Conservation (phyloP, 2,888 invertebrate species). For the Acleris cristana region DNA sequence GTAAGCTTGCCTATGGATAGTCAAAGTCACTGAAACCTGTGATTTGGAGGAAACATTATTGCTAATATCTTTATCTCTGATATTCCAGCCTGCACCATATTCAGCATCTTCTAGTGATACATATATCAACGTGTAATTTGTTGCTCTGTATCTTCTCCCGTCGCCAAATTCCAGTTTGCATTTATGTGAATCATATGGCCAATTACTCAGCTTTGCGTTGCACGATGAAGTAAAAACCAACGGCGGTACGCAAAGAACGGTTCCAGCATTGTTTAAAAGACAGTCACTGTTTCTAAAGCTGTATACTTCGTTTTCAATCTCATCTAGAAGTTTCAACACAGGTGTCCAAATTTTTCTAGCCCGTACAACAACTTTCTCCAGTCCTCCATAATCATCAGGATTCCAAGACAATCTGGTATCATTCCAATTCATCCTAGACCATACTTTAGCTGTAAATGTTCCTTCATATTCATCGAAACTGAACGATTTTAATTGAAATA, state of each 20-base stretch:
- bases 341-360: constrained; percentile 49
- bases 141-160: not conserved
- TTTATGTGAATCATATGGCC: constrained; percentile 20
- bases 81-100: constrained; percentile 16
- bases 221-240: constrained; percentile 15
- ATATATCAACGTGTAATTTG: not conserved
- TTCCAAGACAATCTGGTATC: constrained; percentile 54
- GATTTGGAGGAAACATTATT: not conserved
- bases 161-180: constrained; percentile 11
- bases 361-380: constrained; percentile 36
- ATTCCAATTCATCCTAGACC: constrained; percentile 41
- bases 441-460: constrained; percentile 16
- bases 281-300: constrained; percentile 10
- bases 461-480: constrained; percentile 20
- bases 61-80: not conserved
- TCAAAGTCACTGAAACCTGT: constrained; percentile 11
- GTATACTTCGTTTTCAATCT: constrained; percentile 20
- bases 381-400: constrained; percentile 47
- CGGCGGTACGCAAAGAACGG: constrained; percentile 1
- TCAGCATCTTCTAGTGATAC: constrained; percentile 2
- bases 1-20: constrained; percentile 14
- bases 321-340: constrained; percentile 44
- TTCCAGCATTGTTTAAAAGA: constrained; percentile 6
- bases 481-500: constrained; percentile 13
- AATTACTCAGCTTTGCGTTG: constrained; percentile 4